Evolutionary conservation across 2,113 vertebrate genomes (phyloP), one percentile per base, ranked within the genome.

Genomic region (Poecilia latipinna): DNA sequence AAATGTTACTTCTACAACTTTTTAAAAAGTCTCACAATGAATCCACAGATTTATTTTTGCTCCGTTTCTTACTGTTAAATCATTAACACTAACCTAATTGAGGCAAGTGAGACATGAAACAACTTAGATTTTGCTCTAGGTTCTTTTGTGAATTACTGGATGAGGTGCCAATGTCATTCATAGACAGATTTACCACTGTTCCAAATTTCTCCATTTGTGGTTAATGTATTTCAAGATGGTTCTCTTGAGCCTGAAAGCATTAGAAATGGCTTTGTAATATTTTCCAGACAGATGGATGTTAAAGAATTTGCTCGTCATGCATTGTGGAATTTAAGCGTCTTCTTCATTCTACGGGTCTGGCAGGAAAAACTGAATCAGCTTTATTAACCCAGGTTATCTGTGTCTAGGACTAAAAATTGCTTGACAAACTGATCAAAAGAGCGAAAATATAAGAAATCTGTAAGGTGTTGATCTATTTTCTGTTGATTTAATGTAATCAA

Each of bases 401-500:
- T 57, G 4, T 57, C 51, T 57, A 10, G 3, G 10, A 57, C 5
- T 19, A 48, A 19, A 48, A 57, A n/a, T 57, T n/a, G 6, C 17
- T n/a, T 19, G 44, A 48, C 24, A 57, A 19, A n/a, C 8, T 57
- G 22, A n/a, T 57, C 24, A n/a, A 57, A 57, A 57, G 24, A 57
- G 8, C 7, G 0, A 24, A 24, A 24, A 11, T 57, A n/a, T 7
- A 57, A n/a, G 2, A n/a, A 8, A 57, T n/a, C 10, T 3, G 19
- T 57, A 57, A 57, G 51, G 51, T n/a, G 8, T 57, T 61, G 61
- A 32, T 61, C 68, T 54, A 31, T 60, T 35, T 66, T 39, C 67
- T 63, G 57, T 71, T 42, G 7, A 48, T 48, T 37, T 60, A 17
- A 31, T 64, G 60, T 68, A 15, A 70, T 80, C 65, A 54, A 19